Evolutionary conservation across 64 coral and sea anemone genomes (phyloP), one percentile per base, ranked within the genome.

Genomic region (Cladopsammia gracilis): DNA sequence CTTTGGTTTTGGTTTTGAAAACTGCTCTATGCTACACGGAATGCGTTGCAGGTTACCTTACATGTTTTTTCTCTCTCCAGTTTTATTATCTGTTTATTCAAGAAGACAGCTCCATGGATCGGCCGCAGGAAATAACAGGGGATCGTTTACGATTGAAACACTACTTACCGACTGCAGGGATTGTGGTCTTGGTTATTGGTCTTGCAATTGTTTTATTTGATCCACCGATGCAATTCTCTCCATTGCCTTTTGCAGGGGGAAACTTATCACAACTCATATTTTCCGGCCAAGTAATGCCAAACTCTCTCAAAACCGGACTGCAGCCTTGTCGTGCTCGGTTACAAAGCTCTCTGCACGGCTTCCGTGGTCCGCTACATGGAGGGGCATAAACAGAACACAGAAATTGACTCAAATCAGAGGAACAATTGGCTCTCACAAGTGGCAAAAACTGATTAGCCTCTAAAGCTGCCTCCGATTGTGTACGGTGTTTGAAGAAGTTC

Each of bases 311-410:
- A 12, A 95, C 1, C n/a, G 3, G 2, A 5, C 42, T 6, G 15
- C 93, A 95, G 44, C 73, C 74, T 0, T 7, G 50, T 24, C 24
- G 50, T 70, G 62, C 88, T 42, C 64, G 75, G 49, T 91, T 53
- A 42, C 93, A 95, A 10, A 95, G 72, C n/a, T 83, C 79, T 60
- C 42, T 83, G 79, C 79, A 83, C 1, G 79, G 79, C 44, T 6
- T 16, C 15, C 14, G 43, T 11, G 79, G 79, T 48, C 46, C 62
- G 1, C 51, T 71, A 44, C 96, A 98, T 12, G 64, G 50, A 1
- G 96, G 96, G 7, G 89, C 83, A 25, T 92, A 98, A 19, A 89
- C 9, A n/a, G 94, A 86, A 54, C 95, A 96, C n/a, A 93, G 65
- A 26, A 96, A 90, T 15, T 26, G 47, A 4, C 25, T 4, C 8